These are phyloP conservation scores for Scaptodrosophila latifasciaeformis DNA, from an alignment of 2,888 invertebrate genomes.

Conservation along the genomic window DNA sequence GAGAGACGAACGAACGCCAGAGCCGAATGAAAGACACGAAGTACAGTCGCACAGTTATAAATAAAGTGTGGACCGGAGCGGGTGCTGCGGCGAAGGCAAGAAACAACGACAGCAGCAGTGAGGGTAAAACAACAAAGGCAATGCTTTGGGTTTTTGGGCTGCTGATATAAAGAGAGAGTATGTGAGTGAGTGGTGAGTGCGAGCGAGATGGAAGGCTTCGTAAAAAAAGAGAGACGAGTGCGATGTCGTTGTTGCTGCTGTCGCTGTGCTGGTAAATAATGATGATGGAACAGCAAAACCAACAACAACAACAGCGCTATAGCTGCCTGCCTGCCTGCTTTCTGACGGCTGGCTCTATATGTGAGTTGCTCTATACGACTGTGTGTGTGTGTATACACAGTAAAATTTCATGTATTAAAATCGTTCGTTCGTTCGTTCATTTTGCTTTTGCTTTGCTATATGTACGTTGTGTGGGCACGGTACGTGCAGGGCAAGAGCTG, in stretches of 20 bases:
- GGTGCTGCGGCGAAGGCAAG: conserved; percentile 19
- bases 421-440: conserved; percentile 28
- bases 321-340: conserved; percentile 19
- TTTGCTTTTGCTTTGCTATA: conserved; percentile 18
- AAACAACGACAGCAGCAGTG: conserved; percentile 5
- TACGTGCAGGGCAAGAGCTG: conserved; percentile 20
- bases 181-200: too few relatives aligned
- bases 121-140: conserved; percentile 9
- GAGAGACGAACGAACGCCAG: conserved; percentile 25
- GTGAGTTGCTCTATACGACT: conserved; percentile 20
- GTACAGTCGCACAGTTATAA: conserved; percentile 73
- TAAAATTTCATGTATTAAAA: conserved; percentile 49
- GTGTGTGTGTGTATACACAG: conserved; percentile 41
- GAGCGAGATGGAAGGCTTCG: too few relatives aligned
- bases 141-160: background rate
- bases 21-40: conserved; percentile 64
- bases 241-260: conserved; percentile 24
- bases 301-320: too few relatives aligned
- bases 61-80: conserved; percentile 58
- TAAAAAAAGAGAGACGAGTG: too few relatives aligned
- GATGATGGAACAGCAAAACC: conserved; percentile 63
- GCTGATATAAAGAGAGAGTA: too few relatives aligned
- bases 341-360: conserved; percentile 11
- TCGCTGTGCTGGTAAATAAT: conserved; percentile 65
- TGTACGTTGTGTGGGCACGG: conserved; percentile 10